Percentiles rank a stretch among this genome's conserved stretches.
phyloP scores from a whole-genome alignment of 2,888 invertebrate genomes.

The Sepiola atlantica region DNA sequence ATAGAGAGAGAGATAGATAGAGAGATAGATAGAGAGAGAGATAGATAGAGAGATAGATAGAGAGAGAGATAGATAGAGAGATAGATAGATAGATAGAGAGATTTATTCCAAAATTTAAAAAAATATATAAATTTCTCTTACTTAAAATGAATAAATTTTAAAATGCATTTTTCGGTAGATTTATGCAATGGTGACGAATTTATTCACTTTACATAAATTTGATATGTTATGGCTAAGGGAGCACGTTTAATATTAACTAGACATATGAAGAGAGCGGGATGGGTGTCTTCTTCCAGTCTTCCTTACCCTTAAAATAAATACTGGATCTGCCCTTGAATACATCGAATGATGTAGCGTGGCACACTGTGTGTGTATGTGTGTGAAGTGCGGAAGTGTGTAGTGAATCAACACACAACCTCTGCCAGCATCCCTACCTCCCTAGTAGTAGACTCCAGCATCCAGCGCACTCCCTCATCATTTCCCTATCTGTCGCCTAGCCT shows the following conservation, averaged over 20 bases:
- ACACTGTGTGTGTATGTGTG: background rate
- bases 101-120: background rate
- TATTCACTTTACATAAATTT: background rate
- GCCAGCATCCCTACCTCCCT: background rate
- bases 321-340: conserved; percentile 32
- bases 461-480: conserved; percentile 32
- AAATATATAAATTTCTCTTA: background rate
- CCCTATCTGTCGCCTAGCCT: background rate
- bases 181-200: background rate
- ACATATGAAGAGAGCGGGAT: background rate
- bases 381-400: background rate
- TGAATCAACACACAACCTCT: conserved; percentile 23
- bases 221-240: conserved; percentile 11
- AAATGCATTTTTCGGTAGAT: background rate
- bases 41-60: too few species aligned
- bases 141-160: background rate
- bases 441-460: background rate
- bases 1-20: background rate
- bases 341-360: conserved; percentile 15
- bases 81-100: too few species aligned
- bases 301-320: conserved; percentile 32
- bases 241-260: background rate
- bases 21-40: too few species aligned
- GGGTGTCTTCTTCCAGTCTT: background rate
- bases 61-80: too few species aligned